Conservation (phyloP, 2,113 vertebrate genomes). For the Paracanthobrama guichenoti region DNA sequence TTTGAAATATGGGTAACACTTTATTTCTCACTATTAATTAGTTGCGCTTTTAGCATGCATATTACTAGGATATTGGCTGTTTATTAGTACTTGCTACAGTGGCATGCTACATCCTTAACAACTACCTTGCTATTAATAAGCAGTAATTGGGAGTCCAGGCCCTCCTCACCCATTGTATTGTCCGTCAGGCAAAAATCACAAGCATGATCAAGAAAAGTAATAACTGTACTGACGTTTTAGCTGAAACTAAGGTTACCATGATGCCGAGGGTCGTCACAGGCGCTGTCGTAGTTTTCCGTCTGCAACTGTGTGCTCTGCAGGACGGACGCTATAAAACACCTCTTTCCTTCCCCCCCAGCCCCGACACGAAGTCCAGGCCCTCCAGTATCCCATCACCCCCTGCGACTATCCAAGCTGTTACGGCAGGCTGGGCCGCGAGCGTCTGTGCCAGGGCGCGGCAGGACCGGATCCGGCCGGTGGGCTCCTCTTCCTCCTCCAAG, state of each 20-base stretch:
- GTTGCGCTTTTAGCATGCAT: no score
- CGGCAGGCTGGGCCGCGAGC: constrained; percentile 68
- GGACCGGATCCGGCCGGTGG: constrained; percentile 74
- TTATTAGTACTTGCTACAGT: no score
- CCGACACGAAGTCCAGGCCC: constrained; percentile 57
- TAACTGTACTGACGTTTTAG: not conserved
- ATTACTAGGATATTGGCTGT: no score
- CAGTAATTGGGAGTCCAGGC: no score
- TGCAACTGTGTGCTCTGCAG: constrained; percentile 52
- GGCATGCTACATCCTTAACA: no score
- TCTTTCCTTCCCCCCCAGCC: constrained; percentile 29
- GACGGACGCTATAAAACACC: constrained; percentile 47
- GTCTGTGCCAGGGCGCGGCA: constrained; percentile 76
- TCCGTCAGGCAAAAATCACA: not conserved
- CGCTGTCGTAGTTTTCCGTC: not conserved
- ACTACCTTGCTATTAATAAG: no score
- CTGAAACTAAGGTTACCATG: not conserved
- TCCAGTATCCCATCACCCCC: constrained; percentile 73
- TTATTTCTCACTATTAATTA: no score
- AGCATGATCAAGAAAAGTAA: not conserved
- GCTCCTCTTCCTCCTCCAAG: constrained; percentile 60
- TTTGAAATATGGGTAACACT: no score
- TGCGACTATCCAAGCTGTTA: constrained; percentile 78
- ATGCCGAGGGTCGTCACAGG: not conserved
- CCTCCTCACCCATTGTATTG: no score